Conservation (phyloP, 2,888 invertebrate species). For the Xanthia icteritia region DNA sequence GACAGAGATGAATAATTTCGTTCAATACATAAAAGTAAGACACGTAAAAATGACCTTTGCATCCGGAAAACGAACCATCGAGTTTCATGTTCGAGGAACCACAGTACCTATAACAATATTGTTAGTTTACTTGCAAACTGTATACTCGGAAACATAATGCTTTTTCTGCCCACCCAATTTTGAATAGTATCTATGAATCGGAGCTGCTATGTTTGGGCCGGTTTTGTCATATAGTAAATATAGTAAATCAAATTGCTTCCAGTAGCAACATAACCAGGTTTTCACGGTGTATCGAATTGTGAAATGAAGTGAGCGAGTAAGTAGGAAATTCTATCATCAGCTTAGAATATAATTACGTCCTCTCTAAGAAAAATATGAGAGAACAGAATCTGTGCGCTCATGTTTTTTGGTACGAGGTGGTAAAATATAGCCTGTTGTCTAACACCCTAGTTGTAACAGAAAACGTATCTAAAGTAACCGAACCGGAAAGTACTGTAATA, state of each 20-base stretch:
- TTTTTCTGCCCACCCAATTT: not conserved
- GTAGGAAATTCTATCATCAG: not conserved
- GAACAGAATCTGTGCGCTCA: not conserved
- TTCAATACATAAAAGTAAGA: conserved; percentile 6
- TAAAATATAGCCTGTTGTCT: not conserved
- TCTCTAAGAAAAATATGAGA: not conserved
- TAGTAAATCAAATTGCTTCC: conserved; percentile 9
- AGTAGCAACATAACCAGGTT: not conserved
- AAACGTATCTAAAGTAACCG: conserved; percentile 25
- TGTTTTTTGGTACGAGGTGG: not conserved
- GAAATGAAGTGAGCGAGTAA: not conserved
- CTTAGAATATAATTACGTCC: not conserved
- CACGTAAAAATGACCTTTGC: not conserved
- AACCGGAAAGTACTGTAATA: conserved; percentile 26
- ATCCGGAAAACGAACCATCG: conserved; percentile 1
- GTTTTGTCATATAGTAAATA: not conserved
- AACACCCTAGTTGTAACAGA: conserved; percentile 8
- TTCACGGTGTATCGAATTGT: not conserved
- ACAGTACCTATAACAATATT: not conserved
- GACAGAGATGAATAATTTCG: conserved; percentile 19
- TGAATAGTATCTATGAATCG: not conserved
- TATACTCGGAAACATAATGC: not conserved
- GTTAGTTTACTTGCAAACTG: not conserved
- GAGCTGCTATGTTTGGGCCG: not conserved
- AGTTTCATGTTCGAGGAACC: not conserved